phyloP scores from a whole-genome alignment of 2,888 invertebrate species.

The Linnaemya tessellans region DNA sequence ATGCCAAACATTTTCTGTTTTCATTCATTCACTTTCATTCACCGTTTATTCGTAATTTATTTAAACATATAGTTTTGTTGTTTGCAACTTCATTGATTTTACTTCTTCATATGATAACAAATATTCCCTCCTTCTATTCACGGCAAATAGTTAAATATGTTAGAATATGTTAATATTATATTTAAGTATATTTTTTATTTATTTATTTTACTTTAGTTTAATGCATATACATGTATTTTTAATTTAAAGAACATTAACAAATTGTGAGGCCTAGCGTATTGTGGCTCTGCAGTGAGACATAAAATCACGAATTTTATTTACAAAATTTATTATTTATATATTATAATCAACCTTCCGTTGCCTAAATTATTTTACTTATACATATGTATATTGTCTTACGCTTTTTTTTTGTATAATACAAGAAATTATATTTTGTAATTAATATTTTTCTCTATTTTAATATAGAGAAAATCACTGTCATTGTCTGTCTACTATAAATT shows the following conservation, averaged over 20 bases:
- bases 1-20: neutral
- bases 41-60: slow-evolving; percentile 5
- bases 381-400: neutral
- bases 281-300: slow-evolving; percentile 8
- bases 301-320: neutral
- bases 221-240: slow-evolving; percentile 23
- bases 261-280: slow-evolving; percentile 43
- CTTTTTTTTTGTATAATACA: slow-evolving; percentile 33
- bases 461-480: slow-evolving; percentile 17
- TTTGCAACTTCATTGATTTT: slow-evolving; percentile 35
- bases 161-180: slow-evolving; percentile 49
- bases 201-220: slow-evolving; percentile 65
- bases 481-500: slow-evolving; percentile 53
- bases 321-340: neutral
- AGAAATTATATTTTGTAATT: neutral
- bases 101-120: slow-evolving; percentile 53
- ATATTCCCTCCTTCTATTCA: slow-evolving; percentile 11
- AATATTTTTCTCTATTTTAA: neutral
- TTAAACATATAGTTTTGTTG: too few species aligned
- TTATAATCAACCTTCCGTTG: slow-evolving; percentile 18
- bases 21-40: neutral
- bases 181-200: slow-evolving; percentile 48
- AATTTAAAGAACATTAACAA: slow-evolving; percentile 40
- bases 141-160: slow-evolving; percentile 45
- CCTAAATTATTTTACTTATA: slow-evolving; percentile 29